Base-by-base conservation (phyloP, 2,113 vertebrate genomes). In the Mustelus asterias region DNA sequence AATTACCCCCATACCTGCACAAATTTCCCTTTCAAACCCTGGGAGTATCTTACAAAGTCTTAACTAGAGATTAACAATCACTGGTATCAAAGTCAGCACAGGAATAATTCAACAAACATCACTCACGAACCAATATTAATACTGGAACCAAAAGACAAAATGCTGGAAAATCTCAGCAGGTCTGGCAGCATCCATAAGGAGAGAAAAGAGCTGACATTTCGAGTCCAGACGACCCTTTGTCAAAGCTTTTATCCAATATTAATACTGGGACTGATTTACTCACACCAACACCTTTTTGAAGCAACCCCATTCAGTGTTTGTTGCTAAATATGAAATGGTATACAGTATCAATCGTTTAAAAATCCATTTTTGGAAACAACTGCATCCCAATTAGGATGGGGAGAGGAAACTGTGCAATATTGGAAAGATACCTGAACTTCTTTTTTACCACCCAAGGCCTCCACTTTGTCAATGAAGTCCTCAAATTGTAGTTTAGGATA, bases 401-500 rank as follows among this genome's bases (percentile, higher is more conserved):
- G 26, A 11, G 14, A 16, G 1, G 33, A 88, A 60, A 96, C 22
- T 54, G 0, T 6, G 11, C 20, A 65, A 41, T n/a, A 69, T 48
- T n/a, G 58, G n/a, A 94, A 70, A 29, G 24, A 0, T 97, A 99
- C 99, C 98, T 99, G 99, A 96, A 99, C 98, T 96, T 99, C 98
- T 96, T 98, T 99, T 97, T 99, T 99, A 97, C 96, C 97, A 96
- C 99, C 99, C 22, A 99, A 96, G 95, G 97, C 96, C 96, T 99
- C 99, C 2, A 99, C 97, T 96, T 96, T 98, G 95, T 98, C 98
- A 0, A 99, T 97, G 94, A 99, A 99, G 96, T 99, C 99, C 94
- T 99, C 99, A 97, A 99, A 99, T 76, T 98, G 98, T 95, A 99
- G 96, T 96, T 99, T 99, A 26, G 99, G 99, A 96, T 98, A 99